phyloP scores from a whole-genome alignment of 1,140 invertebrate genomes.

The Calosoma granatense region DNA sequence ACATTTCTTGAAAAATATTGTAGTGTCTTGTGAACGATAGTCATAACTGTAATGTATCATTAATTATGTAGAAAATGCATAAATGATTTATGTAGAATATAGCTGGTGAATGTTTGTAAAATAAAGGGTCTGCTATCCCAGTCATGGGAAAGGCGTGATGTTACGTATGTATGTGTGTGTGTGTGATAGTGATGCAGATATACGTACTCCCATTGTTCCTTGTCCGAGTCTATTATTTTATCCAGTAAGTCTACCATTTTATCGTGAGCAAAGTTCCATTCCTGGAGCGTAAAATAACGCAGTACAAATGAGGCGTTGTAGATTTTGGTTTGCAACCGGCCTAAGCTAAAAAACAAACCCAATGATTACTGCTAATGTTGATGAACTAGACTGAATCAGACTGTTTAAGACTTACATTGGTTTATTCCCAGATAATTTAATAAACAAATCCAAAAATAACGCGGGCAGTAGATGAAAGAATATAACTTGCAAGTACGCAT shows the following conservation, averaged over 20 bases:
- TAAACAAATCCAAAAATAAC: constrained; percentile 50
- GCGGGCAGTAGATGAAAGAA: constrained; percentile 60
- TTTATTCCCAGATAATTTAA: constrained; percentile 50
- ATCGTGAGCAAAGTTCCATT: neutral
- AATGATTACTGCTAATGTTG: too few species aligned
- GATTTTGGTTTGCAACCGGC: neutral
- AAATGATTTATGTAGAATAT: neutral
- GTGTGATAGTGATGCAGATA: too few species aligned
- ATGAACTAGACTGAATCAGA: too few species aligned
- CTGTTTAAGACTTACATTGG: constrained; percentile 63
- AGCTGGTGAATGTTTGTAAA: too few species aligned
- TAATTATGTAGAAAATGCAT: neutral
- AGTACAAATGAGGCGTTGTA: neutral
- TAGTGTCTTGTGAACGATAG: neutral
- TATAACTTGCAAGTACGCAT: constrained; percentile 46
- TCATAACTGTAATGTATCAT: neutral
- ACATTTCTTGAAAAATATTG: neutral
- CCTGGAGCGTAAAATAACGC: neutral
- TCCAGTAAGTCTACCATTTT: neutral
- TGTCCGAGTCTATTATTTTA: neutral
- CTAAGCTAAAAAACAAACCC: neutral
- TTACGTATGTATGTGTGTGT: too few species aligned
- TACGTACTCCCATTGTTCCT: neutral
- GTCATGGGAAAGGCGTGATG: too few species aligned
- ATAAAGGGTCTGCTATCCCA: too few species aligned